Percentiles rank a stretch among this genome's conserved stretches.
These are phyloP conservation scores for Ornithorhynchus anatinus DNA, from an alignment of 2,113 vertebrate genomes.

Conservation along the genomic window DNA sequence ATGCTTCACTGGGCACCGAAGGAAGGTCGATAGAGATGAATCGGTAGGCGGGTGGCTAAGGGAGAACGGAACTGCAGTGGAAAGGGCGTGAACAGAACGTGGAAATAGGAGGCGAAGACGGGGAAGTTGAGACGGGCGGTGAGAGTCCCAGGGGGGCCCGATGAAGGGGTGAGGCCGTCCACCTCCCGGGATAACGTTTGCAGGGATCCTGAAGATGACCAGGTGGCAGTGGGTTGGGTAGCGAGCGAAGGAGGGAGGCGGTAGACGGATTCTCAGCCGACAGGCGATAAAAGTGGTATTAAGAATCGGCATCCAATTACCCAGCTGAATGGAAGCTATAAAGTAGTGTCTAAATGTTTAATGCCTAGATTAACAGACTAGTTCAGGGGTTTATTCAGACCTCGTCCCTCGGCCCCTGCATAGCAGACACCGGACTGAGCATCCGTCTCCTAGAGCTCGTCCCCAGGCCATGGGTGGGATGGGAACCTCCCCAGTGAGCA, in stretches of 20 bases:
- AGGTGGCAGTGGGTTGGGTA: neutral
- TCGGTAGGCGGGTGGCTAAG: neutral
- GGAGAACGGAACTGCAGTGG: neutral
- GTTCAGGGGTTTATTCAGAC: neutral
- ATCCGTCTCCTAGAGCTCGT: too few relatives aligned
- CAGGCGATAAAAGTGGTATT: neutral
- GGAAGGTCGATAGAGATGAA: too few relatives aligned
- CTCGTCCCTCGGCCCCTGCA: neutral
- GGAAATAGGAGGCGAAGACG: too few relatives aligned
- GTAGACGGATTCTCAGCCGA: neutral
- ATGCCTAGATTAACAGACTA: neutral
- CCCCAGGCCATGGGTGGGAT: neutral
- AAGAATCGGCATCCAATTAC: neutral
- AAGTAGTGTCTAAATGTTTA: neutral
- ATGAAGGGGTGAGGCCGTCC: too few relatives aligned
- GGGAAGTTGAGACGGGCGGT: too few relatives aligned
- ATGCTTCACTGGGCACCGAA: too few relatives aligned
- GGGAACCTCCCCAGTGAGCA: neutral
- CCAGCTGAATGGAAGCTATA: neutral
- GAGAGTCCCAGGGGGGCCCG: too few relatives aligned
- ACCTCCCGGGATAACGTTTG: too few relatives aligned
- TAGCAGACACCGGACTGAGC: neutral
- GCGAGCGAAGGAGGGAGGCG: accelerated
- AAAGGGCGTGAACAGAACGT: neutral
- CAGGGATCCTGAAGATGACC: neutral